Base-by-base conservation (phyloP, 2,113 vertebrate species). In the Paracanthobrama guichenoti region DNA sequence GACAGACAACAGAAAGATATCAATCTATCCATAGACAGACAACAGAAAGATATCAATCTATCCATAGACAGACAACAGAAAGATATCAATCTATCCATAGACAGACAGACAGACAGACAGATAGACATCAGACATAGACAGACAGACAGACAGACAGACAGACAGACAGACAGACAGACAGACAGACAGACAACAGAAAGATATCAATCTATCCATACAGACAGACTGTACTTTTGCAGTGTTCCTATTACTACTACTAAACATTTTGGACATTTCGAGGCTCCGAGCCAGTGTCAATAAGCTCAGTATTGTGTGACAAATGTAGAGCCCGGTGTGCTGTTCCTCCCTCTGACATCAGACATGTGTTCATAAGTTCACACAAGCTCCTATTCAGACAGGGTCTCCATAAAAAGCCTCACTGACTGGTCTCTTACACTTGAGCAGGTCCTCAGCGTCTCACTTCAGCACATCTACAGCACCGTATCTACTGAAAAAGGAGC, bases 291-390 rank as follows among this genome's bases (percentile, higher is more conserved):
- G 16, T 39, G 31, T 67, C 64, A 67, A 67, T 67, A 67, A 67
- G 31, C 24, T 53, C 14, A 53, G 72, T 50, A 48, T 74, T 48
- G 72, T 48, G 44, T 74, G 24, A 48, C 46, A 50, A 67, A 67
- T 39, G 18, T 39, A 20, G 22, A 57, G 31, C 24, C 48, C 10
- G 18, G 64, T 67, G 64, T 48, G 72, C 55, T 20, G 14, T 59
- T 44, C 69, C 69, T 67, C 80, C 71, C 55, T 16, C 16, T 50
- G 42, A 66, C 59, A 84, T 67, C 73, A 77, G 59, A 50, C 39
- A 76, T 22, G 57, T 53, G 44, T 53, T 76, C 46, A 18, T 66
- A 66, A 16, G 59, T 66, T 75, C 11, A 69, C 22, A 31, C 48
- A n/a, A 78, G 59, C 48, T 71, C 12, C 53, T 79, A 84, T 31